A percentile compares a stretch with the other conserved stretches of the same genome.
These are phyloP conservation scores for Pleuronectes platessa DNA, from an alignment of 2,113 vertebrate species.

Conservation along the genomic window DNA sequence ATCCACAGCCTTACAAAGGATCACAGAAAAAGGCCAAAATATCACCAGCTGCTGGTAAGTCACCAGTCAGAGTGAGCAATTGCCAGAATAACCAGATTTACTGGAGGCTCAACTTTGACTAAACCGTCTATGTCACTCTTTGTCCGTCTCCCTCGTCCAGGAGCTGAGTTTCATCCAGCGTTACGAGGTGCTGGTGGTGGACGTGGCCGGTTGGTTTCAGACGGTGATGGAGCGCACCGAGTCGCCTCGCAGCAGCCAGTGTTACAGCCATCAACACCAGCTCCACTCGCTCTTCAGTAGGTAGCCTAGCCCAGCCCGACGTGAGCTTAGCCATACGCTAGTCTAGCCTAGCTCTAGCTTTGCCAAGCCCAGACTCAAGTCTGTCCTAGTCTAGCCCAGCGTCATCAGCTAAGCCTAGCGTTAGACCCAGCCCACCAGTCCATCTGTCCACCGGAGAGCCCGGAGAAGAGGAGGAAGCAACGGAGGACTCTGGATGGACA, in stretches of 20 bases:
- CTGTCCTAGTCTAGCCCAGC: slow-evolving; percentile 62
- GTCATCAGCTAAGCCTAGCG: slow-evolving; percentile 58
- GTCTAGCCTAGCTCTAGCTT: slow-evolving; percentile 71
- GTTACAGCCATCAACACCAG: slow-evolving; percentile 92
- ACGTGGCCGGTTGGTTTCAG: slow-evolving; percentile 97
- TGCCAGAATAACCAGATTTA: not conserved
- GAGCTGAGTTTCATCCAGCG: slow-evolving; percentile 94
- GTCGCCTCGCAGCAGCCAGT: slow-evolving; percentile 91
- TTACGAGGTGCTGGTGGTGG: slow-evolving; percentile 93
- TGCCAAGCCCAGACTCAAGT: slow-evolving; percentile 57
- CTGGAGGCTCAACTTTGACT: not conserved
- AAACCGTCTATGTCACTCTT: not conserved
- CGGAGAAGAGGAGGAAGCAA: slow-evolving; percentile 27
- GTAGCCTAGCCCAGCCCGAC: slow-evolving; percentile 73
- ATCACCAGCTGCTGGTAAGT: slow-evolving; percentile 94
- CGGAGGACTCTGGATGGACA: slow-evolving; percentile 25
- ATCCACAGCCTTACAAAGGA: slow-evolving; percentile 94
- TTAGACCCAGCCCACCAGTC: slow-evolving; percentile 46
- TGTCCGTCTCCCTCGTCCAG: slow-evolving; percentile 62
- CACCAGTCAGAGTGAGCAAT: not conserved
- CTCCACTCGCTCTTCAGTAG: slow-evolving; percentile 95
- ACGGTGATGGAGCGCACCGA: slow-evolving; percentile 95
- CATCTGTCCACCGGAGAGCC: slow-evolving; percentile 56
- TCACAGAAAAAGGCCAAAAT: slow-evolving; percentile 99
- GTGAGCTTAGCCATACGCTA: slow-evolving; percentile 51